Conservation (phyloP, 2,888 invertebrate species). For the Drosophila falleni region DNA sequence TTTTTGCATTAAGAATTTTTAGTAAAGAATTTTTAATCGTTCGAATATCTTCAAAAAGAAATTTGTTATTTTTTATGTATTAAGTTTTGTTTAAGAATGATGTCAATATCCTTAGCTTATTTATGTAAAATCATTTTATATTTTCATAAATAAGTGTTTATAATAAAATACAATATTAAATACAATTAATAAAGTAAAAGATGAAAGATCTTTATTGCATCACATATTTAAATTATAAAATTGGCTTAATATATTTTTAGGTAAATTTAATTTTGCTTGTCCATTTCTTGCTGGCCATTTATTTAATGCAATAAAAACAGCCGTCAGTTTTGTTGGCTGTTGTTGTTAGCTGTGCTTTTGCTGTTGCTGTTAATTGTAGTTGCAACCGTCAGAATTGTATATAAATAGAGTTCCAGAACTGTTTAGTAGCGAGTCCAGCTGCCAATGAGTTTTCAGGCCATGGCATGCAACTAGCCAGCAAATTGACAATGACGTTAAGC, state of each 20-base stretch:
- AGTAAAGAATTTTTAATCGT: no score
- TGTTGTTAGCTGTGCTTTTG: slow-evolving; percentile 8
- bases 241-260: background rate
- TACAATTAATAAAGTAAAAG: background rate
- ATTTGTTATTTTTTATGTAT: no score
- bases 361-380: slow-evolving; percentile 8
- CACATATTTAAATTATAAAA: background rate
- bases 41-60: no score
- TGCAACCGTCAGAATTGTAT: slow-evolving; percentile 5
- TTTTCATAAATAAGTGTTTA: background rate
- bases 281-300: slow-evolving; percentile 2
- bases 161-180: background rate
- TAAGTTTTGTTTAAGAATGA: no score
- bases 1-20: no score
- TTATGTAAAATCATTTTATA: background rate
- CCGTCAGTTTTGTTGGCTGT: slow-evolving; percentile 8
- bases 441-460: slow-evolving; percentile 44
- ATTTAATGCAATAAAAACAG: slow-evolving; percentile 57
- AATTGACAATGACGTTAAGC: slow-evolving; percentile 63
- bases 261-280: background rate
- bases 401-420: slow-evolving; percentile 14
- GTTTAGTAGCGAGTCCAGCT: slow-evolving; percentile 25
- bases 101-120: no score
- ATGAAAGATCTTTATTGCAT: background rate
- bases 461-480: slow-evolving; percentile 34